These are phyloP conservation scores for Drosophila demipolita DNA, from an alignment of 2,888 invertebrate genomes.

Conservation along the genomic window DNA sequence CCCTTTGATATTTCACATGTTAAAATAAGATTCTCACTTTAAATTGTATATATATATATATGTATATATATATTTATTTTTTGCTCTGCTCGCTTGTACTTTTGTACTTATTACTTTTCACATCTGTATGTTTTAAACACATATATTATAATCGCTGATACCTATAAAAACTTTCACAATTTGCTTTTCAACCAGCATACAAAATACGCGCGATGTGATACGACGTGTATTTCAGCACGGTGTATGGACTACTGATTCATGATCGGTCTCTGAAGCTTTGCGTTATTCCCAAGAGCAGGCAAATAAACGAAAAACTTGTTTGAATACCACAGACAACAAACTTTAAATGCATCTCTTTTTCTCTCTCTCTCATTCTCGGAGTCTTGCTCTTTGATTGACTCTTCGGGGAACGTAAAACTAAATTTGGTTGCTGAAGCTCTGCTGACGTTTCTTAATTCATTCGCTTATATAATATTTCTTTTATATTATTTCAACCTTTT, in stretches of 20 bases:
- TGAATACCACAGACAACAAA: slow-evolving; percentile 43
- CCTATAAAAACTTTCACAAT: slow-evolving; percentile 70
- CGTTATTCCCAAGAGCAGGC: slow-evolving; percentile 12
- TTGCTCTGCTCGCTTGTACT: slow-evolving; percentile 10
- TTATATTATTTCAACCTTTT: background rate
- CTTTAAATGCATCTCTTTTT: slow-evolving; percentile 14
- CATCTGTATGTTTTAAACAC: slow-evolving; percentile 47
- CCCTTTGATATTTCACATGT: background rate
- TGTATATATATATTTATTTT: background rate
- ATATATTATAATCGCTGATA: slow-evolving; percentile 49
- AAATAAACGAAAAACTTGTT: slow-evolving; percentile 57
- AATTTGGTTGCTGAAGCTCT: background rate
- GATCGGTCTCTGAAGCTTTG: slow-evolving; percentile 32
- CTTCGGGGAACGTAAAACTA: slow-evolving; percentile 4
- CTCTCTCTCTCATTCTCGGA: background rate
- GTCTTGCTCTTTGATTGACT: background rate
- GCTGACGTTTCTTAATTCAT: too few relatives aligned
- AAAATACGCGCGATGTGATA: slow-evolving; percentile 9
- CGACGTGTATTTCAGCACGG: slow-evolving; percentile 51
- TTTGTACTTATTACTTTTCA: slow-evolving; percentile 20
- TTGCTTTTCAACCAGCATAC: slow-evolving; percentile 29
- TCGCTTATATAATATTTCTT: background rate
- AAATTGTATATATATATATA: background rate
- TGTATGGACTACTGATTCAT: slow-evolving; percentile 50
- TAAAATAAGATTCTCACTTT: background rate